Evolutionary conservation across 1,140 invertebrate species (phyloP).

Genomic region (Lethrus apterus): DNA sequence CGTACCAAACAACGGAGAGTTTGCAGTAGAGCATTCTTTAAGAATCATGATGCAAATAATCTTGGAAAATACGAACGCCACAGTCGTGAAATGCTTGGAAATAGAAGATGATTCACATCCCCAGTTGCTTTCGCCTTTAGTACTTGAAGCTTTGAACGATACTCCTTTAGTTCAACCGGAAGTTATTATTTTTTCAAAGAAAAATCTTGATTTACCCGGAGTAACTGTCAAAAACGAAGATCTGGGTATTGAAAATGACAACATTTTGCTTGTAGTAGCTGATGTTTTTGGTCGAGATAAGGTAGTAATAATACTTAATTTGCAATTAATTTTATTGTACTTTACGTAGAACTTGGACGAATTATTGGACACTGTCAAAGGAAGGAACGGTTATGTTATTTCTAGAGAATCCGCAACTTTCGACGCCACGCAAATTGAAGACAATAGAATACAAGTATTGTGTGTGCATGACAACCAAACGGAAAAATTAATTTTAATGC

Average conservation of each 20-base stretch:
- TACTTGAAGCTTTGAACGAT: not conserved
- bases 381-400: constrained; percentile 1
- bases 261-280: not conserved
- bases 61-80: constrained; percentile 49
- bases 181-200: not conserved
- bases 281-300: not conserved
- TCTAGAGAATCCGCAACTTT: not conserved
- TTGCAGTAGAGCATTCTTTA: constrained; percentile 58
- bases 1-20: constrained; percentile 59
- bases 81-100: constrained; percentile 32
- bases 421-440: not conserved
- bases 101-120: constrained; percentile 40
- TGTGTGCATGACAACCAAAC: not conserved
- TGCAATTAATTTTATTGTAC: no score
- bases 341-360: no score
- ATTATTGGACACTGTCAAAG: not conserved
- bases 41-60: constrained; percentile 58
- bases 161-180: not conserved
- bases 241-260: not conserved
- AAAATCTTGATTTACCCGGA: not conserved
- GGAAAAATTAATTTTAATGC: not conserved
- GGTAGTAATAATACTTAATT: not conserved
- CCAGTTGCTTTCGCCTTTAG: not conserved
- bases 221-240: not conserved
- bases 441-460: not conserved